These are phyloP conservation scores for Coracias cyanogaster DNA, from an alignment of 2,797 vertebrate species.

Conservation along the genomic window DNA sequence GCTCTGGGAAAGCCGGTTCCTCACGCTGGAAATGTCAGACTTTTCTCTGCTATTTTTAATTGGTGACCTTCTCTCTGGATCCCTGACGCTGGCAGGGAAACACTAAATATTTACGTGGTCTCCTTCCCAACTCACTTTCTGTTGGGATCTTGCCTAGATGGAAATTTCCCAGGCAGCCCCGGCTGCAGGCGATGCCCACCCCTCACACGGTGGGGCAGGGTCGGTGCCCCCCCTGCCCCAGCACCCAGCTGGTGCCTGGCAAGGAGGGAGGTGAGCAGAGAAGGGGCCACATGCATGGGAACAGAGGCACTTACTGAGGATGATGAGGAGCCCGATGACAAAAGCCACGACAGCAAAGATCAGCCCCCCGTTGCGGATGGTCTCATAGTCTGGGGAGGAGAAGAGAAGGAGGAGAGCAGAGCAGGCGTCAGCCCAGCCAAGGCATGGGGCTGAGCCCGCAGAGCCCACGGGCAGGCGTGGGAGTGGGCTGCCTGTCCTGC, in stretches of 20 bases:
- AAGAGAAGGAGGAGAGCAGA: neutral
- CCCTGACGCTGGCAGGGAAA: slow-evolving; percentile 27
- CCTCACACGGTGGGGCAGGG: neutral
- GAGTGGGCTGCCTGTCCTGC: neutral
- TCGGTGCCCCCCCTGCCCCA: neutral
- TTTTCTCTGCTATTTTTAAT: slow-evolving; percentile 70
- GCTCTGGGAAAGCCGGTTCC: neutral
- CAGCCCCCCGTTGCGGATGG: slow-evolving; percentile 84
- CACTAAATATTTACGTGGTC: slow-evolving; percentile 25
- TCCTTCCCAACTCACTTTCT: neutral
- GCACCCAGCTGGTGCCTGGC: rapidly evolving
- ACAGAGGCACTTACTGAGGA: slow-evolving; percentile 83
- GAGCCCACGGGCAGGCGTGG: rapidly evolving
- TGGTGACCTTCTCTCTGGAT: slow-evolving; percentile 52
- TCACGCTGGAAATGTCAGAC: slow-evolving; percentile 28
- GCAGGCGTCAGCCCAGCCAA: neutral
- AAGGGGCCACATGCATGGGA: neutral
- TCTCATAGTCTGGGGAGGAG: slow-evolving; percentile 82
- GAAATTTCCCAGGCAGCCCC: neutral
- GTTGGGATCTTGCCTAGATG: slow-evolving; percentile 10
- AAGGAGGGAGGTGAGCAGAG: rapidly evolving
- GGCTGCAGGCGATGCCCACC: neutral
- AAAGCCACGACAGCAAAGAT: slow-evolving; percentile 87
- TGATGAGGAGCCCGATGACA: slow-evolving; percentile 82
- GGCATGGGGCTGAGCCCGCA: rapidly evolving